Conservation (phyloP, 1,140 invertebrate genomes). For the Drosophila pallidifrons region DNA sequence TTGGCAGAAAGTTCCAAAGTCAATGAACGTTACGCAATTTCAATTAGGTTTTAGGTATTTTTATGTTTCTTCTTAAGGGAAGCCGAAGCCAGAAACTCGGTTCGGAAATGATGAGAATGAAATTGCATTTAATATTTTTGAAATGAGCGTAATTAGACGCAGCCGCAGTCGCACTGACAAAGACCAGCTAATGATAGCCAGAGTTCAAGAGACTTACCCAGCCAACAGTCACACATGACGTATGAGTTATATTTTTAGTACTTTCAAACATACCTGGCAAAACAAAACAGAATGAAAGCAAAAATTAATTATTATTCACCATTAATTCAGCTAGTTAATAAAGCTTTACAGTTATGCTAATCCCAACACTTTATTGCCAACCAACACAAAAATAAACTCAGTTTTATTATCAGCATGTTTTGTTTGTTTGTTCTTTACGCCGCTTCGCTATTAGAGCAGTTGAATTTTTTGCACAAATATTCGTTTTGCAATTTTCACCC, state of each 20-base stretch:
- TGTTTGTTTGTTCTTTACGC: not conserved
- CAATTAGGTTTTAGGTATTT: slow-evolving; percentile 65
- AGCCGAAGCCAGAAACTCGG: slow-evolving; percentile 19
- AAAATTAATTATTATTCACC: slow-evolving; percentile 11
- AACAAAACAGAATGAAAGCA: slow-evolving; percentile 27
- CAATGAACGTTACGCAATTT: slow-evolving; percentile 84
- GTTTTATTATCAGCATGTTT: not conserved
- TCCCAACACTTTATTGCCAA: not conserved
- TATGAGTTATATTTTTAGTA: slow-evolving; percentile 15
- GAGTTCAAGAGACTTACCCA: slow-evolving; percentile 66
- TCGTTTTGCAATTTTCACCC: not conserved
- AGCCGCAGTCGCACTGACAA: slow-evolving; percentile 12
- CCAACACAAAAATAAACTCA: slow-evolving; percentile 2
- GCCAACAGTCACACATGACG: not conserved
- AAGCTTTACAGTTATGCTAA: slow-evolving; percentile 2
- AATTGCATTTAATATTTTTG: slow-evolving; percentile 77
- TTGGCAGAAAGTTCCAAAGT: slow-evolving; percentile 67
- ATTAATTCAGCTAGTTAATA: not conserved
- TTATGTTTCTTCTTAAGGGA: slow-evolving; percentile 11
- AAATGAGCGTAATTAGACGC: slow-evolving; percentile 64
- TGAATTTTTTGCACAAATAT: slow-evolving; percentile 27
- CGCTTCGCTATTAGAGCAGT: slow-evolving; percentile 14
- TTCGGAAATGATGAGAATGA: slow-evolving; percentile 79
- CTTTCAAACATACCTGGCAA: slow-evolving; percentile 54
- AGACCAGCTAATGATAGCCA: slow-evolving; percentile 47